A percentile compares a stretch with the other conserved stretches of the same genome.
Evolutionary conservation across 2,888 invertebrate genomes (phyloP).

Genomic region (Cephonodes hylas): DNA sequence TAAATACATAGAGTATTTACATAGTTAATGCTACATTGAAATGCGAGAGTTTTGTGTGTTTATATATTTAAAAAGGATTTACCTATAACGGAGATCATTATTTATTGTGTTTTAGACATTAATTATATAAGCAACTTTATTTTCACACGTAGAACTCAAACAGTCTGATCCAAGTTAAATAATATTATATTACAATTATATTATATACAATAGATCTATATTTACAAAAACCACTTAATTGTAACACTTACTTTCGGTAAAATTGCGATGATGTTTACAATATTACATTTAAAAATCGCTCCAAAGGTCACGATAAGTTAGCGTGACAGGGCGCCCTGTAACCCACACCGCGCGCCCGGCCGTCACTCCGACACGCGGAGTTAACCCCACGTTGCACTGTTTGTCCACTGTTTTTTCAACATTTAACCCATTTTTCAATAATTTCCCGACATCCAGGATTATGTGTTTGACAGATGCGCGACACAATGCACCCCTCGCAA

Average conservation of each 20-base stretch:
- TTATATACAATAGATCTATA: no score
- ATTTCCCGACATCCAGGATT: constrained; percentile 62
- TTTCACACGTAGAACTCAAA: no score
- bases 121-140: no score
- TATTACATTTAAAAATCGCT: not conserved
- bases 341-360: constrained; percentile 43
- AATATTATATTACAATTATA: no score
- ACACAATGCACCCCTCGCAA: constrained; percentile 55
- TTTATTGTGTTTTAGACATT: no score
- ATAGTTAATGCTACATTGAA: no score
- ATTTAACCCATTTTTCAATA: constrained; percentile 79
- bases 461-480: constrained; percentile 71
- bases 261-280: not conserved
- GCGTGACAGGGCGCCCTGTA: not conserved
- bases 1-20: no score
- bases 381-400: constrained; percentile 61
- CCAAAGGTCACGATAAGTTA: not conserved
- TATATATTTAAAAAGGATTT: no score
- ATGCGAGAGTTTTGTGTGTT: no score
- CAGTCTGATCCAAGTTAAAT: no score
- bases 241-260: not conserved
- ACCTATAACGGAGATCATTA: no score
- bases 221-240: not conserved
- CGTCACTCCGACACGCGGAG: constrained; percentile 32
- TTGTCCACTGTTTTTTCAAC: constrained; percentile 64